Evolutionary conservation across 2,797 vertebrate species (phyloP).

Genomic region (Chaunax sp.): DNA sequence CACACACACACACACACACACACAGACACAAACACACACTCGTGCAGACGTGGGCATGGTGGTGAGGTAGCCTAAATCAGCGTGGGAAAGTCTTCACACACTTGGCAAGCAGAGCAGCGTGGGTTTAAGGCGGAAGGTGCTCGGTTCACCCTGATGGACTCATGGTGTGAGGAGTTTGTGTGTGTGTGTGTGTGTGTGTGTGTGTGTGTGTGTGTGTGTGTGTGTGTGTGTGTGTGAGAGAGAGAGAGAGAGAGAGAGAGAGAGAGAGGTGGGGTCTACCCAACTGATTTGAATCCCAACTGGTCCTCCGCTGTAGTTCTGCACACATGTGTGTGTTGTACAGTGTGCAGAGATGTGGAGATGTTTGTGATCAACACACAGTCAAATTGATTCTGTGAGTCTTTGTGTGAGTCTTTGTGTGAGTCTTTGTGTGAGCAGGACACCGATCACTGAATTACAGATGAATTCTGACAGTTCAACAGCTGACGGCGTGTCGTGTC

Average conservation of each 20-base stretch:
- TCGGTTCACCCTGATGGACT: constrained; percentile 52
- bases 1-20: constrained; percentile 27
- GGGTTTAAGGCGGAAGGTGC: constrained; percentile 64
- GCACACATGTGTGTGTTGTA: constrained; percentile 7
- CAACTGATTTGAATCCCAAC: constrained; percentile 67
- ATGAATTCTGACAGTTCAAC: not conserved
- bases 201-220: constrained; percentile 16
- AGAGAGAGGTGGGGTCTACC: not conserved
- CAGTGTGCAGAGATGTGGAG: not conserved
- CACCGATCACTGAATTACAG: constrained; percentile 10
- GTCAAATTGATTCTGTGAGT: not conserved
- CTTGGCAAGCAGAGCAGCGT: constrained; percentile 63
- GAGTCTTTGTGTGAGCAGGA: not conserved
- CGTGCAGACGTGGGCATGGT: constrained; percentile 15
- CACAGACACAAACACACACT: constrained; percentile 18
- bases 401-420: not conserved
- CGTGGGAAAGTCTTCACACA: constrained; percentile 73
- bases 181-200: constrained; percentile 22
- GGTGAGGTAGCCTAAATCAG: constrained; percentile 39
- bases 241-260: not conserved
- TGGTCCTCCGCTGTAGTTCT: constrained; percentile 36
- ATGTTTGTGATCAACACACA: constrained; percentile 7
- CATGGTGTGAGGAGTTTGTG: constrained; percentile 42
- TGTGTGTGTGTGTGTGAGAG: constrained; percentile 25
- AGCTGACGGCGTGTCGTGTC: not conserved